Base-by-base conservation (phyloP, 2,888 invertebrate species). In the Branchinecta sandiegonensis region DNA sequence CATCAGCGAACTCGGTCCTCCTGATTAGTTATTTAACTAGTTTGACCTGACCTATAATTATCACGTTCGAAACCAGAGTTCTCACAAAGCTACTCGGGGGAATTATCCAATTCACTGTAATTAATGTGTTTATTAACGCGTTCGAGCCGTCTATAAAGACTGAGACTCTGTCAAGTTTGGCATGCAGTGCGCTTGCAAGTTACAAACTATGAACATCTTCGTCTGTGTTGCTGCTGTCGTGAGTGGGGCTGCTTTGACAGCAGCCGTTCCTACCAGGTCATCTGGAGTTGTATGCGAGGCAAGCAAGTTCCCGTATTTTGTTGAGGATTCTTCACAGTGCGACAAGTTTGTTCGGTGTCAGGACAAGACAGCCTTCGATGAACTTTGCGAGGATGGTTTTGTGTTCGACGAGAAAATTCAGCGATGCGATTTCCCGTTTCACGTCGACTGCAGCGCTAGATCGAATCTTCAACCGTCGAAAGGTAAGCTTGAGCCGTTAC, bases 311-410 rank as follows among this genome's bases (percentile, higher is more conserved):
- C 48, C 67, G 10, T 67, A 48, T 67, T 67, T 67, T 48, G 48
- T 67, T n/a, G 47, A 14, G 8, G 67, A 67, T 17, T 47, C 47
- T 10, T n/a, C 17, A 13, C 67, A 69, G 17, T 69, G 69, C 67
- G 69, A 69, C 68, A 23, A 46, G 9, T 69, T 48, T 14, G 48
- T 65, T 48, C 47, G 50, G 14, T 69, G 69, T 47, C 65, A 69
- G 47, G 48, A 67, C n/a, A 56, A 13, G 12, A 47, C 47, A 46
- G 17, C 67, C 47, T 65, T 47, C 46, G 48, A 68, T 47, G 46
- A 65, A 46, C 68, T 69, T 8, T 69, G 69, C 47, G 69, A 69
- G 8, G 69, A 69, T n/a, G 69, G 69, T 13, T 46, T 69, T 11
- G 69, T 69, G 12, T 69, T 67, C 7, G n/a, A 56, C 63, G 23